Conservation (phyloP, 2,113 vertebrate species). For the Corythoichthys intestinalis region DNA sequence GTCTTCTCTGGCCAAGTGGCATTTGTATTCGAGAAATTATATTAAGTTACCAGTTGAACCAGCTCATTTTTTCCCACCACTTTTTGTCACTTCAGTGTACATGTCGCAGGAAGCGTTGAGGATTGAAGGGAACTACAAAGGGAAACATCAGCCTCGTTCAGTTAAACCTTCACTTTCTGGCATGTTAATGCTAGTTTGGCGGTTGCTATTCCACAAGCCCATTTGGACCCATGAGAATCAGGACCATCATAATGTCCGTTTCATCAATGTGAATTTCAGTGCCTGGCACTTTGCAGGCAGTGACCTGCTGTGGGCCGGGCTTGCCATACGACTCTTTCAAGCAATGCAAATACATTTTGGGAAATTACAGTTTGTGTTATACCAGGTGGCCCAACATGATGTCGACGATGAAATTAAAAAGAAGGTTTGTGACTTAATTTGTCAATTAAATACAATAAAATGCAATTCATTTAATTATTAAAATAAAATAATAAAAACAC, state of each 20-base stretch:
- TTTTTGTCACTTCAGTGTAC: slow-evolving; percentile 54
- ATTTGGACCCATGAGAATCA: slow-evolving; percentile 76
- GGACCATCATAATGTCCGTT: slow-evolving; percentile 70
- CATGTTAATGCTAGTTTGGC: slow-evolving; percentile 57
- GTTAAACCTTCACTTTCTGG: slow-evolving; percentile 32
- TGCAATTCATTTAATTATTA: too few relatives aligned
- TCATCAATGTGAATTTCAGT: slow-evolving; percentile 86
- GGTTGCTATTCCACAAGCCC: slow-evolving; percentile 79
- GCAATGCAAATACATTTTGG: slow-evolving; percentile 79
- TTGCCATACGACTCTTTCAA: slow-evolving; percentile 82
- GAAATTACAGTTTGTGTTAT: slow-evolving; percentile 78
- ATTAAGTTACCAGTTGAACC: neutral
- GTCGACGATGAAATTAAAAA: slow-evolving; percentile 45
- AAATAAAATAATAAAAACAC: neutral
- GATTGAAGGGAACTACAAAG: slow-evolving; percentile 43
- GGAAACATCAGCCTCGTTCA: slow-evolving; percentile 32
- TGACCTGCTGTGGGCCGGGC: slow-evolving; percentile 88
- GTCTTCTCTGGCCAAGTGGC: neutral
- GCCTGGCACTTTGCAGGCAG: slow-evolving; percentile 94
- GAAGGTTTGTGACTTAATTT: slow-evolving; percentile 43
- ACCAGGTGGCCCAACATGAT: slow-evolving; percentile 67
- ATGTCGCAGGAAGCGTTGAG: slow-evolving; percentile 55
- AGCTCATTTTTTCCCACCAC: neutral
- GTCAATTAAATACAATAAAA: neutral
- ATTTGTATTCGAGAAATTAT: neutral